Conservation (phyloP, 2,888 invertebrate species). For the Leptinotarsa tumamoca region DNA sequence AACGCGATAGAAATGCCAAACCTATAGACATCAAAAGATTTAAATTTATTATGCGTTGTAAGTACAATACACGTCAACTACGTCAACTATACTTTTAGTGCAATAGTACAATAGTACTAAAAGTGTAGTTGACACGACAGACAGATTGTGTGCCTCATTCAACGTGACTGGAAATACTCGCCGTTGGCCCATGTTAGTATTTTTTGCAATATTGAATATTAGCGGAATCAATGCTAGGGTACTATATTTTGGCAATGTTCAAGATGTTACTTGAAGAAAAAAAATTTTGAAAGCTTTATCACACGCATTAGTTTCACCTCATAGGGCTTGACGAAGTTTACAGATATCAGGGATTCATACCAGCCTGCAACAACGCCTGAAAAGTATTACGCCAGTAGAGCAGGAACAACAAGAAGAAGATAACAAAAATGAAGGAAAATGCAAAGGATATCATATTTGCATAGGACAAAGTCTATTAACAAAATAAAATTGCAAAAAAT, state of each 20-base stretch:
- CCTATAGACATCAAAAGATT: constrained; percentile 3
- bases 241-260: not conserved
- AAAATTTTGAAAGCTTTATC: not conserved
- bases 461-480: not conserved
- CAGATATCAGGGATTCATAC: not conserved
- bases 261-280: not conserved
- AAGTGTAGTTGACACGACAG: constrained; percentile 1
- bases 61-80: not conserved
- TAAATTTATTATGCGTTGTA: constrained; percentile 2
- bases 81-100: too few relatives aligned
- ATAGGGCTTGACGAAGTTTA: not conserved
- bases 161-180: not conserved
- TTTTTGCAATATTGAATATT: not conserved
- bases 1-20: constrained; percentile 26
- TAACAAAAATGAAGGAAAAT: not conserved
- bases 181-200: not conserved
- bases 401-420: not conserved
- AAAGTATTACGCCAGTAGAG: not conserved
- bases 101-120: not conserved
- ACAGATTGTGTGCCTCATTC: constrained; percentile 5
- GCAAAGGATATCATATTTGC: too few relatives aligned
- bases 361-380: too few relatives aligned
- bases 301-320: not conserved
- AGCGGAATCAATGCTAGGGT: not conserved
- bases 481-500: constrained; percentile 4